Evolutionary conservation across 2,797 vertebrate species (phyloP), one percentile per base, ranked within the genome.

Genomic region (Anguilla marmorata): DNA sequence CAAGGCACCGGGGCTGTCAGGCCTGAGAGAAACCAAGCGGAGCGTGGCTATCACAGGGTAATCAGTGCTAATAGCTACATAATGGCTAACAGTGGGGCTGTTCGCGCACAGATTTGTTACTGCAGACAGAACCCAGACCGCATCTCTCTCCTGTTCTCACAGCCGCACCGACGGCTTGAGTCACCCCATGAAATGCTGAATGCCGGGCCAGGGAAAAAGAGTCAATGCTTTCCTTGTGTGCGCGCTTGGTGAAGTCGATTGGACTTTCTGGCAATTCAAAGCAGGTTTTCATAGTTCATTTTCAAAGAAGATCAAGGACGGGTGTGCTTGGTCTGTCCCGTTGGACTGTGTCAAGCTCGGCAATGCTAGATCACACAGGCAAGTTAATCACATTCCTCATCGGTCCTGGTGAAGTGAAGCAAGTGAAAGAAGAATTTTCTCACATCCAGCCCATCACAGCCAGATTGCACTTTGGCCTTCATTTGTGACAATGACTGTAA

Each of bases 31-130:
- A 96, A 95, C 95, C 96, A 96, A 95, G 94, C 95, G 95, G 94
- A 93, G 92, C 94, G 93, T 92, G 86, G 91, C 94, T 95, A 96
- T 96, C 94, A 95, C 94, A 94, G 95, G 94, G 94, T 95, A 96
- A 96, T 96, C 96, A 96, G 93, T 93, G 92, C 93, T 96, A 96
- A 97, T 96, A 96, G 95, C 95, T 95, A 96, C 95, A 96, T 96
- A 96, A 96, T 96, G 94, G 94, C 92, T 94, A 95, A 94, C 95
- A 94, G 94, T 93, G 93, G 93, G 85, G 93, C 93, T 96, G 94
- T 95, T 96, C 96, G 95, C 93, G 89, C 93, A 94, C 93, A 96
- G 94, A 95, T 95, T 91, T 90, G 94, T 96, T 95, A 95, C 91
- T n/a, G 76, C 69, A 91, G 95, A 96, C 93, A 95, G 93, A 95